Conservation (phyloP, 2,113 vertebrate species). For the Sinosuthora webbiana region DNA sequence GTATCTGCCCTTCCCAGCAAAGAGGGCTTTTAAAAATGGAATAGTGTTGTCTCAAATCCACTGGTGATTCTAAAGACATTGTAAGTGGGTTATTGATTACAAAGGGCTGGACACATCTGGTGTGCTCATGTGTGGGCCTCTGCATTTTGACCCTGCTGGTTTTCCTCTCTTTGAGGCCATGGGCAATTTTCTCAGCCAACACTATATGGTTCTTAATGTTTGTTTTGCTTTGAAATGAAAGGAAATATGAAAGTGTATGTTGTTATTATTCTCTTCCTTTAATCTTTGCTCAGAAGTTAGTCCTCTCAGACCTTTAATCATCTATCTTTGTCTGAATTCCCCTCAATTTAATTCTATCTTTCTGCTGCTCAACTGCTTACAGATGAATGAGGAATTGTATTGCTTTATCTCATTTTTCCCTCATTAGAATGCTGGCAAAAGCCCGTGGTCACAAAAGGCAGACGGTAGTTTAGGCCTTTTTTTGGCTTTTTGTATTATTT, state of each 20-base stretch:
- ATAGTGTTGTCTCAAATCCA: rapidly evolving
- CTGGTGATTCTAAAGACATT: background rate
- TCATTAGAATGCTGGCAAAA: constrained; percentile 31
- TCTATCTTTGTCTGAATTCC: constrained; percentile 27
- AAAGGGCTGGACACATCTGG: background rate
- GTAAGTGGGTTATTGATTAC: background rate
- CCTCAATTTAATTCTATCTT: constrained; percentile 37
- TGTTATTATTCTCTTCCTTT: constrained; percentile 52
- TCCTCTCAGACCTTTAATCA: constrained; percentile 54
- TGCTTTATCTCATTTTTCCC: constrained; percentile 16
- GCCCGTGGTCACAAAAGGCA: background rate
- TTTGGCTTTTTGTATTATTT: constrained; percentile 2
- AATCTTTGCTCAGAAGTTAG: constrained; percentile 47
- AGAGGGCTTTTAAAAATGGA: background rate
- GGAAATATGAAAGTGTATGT: background rate
- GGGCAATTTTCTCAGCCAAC: background rate
- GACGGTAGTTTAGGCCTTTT: background rate
- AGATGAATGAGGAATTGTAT: constrained; percentile 34
- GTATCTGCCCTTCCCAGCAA: background rate
- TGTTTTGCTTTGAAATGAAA: constrained; percentile 34
- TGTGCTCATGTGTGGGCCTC: background rate
- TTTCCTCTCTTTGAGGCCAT: background rate
- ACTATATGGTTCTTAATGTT: background rate
- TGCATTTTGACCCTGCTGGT: background rate
- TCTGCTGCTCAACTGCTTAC: constrained; percentile 8